Conservation (phyloP, 2,797 vertebrate genomes). For the Poecilia gillii region DNA sequence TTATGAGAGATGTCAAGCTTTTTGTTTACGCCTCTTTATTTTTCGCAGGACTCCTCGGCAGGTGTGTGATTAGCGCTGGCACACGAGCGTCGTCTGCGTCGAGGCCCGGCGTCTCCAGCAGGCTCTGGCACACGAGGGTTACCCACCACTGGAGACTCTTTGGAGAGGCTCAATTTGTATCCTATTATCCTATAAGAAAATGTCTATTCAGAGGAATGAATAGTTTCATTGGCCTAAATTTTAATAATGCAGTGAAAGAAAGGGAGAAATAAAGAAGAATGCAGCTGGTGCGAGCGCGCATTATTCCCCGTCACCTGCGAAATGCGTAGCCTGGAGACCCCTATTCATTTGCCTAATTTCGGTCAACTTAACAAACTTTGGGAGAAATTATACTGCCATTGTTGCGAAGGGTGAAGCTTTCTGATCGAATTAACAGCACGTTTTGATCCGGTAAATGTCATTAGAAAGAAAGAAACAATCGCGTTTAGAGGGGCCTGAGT, state of each 20-base stretch:
- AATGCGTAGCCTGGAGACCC: constrained; percentile 93
- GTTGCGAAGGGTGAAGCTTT: constrained; percentile 98
- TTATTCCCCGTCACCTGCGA: constrained; percentile 99
- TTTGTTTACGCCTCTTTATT: constrained; percentile 93
- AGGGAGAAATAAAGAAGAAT: constrained; percentile 95
- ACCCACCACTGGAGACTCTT: constrained; percentile 89
- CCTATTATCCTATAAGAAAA: constrained; percentile 99
- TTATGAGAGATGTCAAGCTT: constrained; percentile 93
- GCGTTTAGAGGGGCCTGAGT: constrained; percentile 95
- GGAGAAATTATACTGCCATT: constrained; percentile 99
- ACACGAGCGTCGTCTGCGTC: constrained; percentile 88
- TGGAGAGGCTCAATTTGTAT: constrained; percentile 99
- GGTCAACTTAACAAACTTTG: constrained; percentile 99
- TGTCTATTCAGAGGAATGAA: constrained; percentile 99
- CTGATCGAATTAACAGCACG: constrained; percentile 99
- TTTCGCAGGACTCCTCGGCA: constrained; percentile 86
- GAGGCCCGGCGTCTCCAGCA: constrained; percentile 83
- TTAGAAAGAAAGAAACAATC: constrained; percentile 99
- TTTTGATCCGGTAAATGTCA: constrained; percentile 99
- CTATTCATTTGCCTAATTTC: constrained; percentile 99
- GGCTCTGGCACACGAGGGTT: constrained; percentile 96
- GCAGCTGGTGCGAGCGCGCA: constrained; percentile 97
- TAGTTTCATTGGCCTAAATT: constrained; percentile 98
- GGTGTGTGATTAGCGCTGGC: constrained; percentile 95
- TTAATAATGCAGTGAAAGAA: constrained; percentile 95